Evolutionary conservation across 2,113 vertebrate genomes (phyloP).

Genomic region (Hippolais icterina): DNA sequence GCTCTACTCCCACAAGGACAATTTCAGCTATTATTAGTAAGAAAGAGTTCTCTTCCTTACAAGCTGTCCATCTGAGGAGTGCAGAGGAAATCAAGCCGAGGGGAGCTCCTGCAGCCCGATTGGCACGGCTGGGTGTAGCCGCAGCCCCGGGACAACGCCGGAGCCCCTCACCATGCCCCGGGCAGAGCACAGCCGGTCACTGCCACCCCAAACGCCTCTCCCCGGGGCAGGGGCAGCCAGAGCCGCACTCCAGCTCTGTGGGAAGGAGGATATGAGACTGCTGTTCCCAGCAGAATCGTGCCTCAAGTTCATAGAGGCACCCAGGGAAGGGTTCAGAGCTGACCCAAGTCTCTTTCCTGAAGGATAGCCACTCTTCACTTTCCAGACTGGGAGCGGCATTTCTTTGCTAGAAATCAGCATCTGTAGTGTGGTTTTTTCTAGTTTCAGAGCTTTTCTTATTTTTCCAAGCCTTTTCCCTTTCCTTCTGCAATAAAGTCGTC

Average conservation of each 20-base stretch:
- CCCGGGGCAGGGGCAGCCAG: accelerated
- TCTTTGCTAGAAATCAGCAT: not conserved
- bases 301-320: not conserved
- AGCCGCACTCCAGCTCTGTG: not conserved
- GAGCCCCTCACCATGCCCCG: accelerated
- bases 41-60: not conserved
- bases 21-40: conserved; percentile 2
- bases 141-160: accelerated
- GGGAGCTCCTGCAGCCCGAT: accelerated
- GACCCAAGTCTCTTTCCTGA: not conserved
- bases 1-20: not conserved
- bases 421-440: not conserved
- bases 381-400: accelerated
- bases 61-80: not conserved
- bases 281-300: not conserved
- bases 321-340: not conserved
- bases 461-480: not conserved
- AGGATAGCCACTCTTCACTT: not conserved
- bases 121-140: accelerated
- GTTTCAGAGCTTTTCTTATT: not conserved
- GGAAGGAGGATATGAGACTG: not conserved
- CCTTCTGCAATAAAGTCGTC: not conserved
- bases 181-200: accelerated
- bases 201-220: accelerated
- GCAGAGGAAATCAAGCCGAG: not conserved